Conservation (phyloP, 2,888 invertebrate genomes). For the Macrosiphum euphorbiae region DNA sequence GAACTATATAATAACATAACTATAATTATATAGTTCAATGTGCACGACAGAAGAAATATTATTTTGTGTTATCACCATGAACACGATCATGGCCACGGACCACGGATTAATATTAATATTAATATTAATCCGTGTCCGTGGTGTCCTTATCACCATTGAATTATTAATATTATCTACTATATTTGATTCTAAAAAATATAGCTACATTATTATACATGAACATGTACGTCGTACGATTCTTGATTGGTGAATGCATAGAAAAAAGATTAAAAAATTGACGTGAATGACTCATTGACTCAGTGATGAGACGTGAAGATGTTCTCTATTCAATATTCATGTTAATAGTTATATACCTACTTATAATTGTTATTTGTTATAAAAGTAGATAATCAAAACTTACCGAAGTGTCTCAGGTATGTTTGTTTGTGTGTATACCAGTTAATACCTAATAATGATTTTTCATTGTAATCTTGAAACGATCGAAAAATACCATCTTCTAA, state of each 20-base stretch:
- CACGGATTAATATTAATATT: too few species aligned
- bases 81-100: too few species aligned
- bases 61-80: background rate
- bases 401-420: background rate
- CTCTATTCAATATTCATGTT: background rate
- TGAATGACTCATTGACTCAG: too few species aligned
- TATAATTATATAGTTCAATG: too few species aligned
- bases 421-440: too few species aligned
- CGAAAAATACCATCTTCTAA: background rate
- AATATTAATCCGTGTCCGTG: too few species aligned
- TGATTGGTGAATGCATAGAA: background rate
- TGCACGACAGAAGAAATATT: too few species aligned
- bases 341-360: background rate
- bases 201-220: too few species aligned
- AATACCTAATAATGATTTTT: background rate
- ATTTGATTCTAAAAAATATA: background rate
- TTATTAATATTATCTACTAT: background rate
- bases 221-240: too few species aligned
- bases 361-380: background rate
- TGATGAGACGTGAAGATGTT: background rate
- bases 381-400: background rate
- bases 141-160: too few species aligned
- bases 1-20: too few species aligned
- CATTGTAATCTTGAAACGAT: background rate
- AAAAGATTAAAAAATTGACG: too few species aligned